Evolutionary conservation across 1,140 invertebrate genomes (phyloP).

Genomic region (Danaus melanippus): DNA sequence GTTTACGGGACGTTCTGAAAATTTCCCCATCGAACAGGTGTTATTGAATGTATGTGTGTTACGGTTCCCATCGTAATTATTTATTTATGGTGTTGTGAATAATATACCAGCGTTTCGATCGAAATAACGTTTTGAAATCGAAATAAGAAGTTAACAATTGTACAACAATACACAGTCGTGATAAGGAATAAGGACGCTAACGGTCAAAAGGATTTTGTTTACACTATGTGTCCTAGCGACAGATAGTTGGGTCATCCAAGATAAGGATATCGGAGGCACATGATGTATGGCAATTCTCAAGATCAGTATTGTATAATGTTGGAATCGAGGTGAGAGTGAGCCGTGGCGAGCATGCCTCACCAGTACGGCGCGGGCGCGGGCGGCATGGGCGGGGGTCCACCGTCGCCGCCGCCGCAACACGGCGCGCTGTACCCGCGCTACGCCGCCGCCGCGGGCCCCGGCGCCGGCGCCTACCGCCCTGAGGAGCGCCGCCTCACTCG

Average conservation of each 20-base stretch:
- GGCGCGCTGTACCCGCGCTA: conserved; percentile 67
- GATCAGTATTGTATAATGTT: conserved; percentile 30
- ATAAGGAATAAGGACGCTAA: conserved; percentile 28
- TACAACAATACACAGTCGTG: neutral
- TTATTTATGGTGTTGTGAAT: conserved; percentile 64
- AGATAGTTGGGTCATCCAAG: conserved; percentile 14
- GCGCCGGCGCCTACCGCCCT: conserved; percentile 77
- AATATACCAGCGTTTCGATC: conserved; percentile 62
- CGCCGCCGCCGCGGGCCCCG: conserved; percentile 65
- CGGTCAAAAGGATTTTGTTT: conserved; percentile 21
- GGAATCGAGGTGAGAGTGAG: conserved; percentile 44
- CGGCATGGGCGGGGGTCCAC: conserved; percentile 78
- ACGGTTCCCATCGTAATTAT: conserved; percentile 65
- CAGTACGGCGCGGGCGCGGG: conserved; percentile 80
- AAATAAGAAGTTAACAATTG: conserved; percentile 14
- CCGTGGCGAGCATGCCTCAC: conserved; percentile 79
- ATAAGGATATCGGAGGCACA: conserved; percentile 22
- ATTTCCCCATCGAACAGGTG: conserved; percentile 60
- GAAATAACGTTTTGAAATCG: conserved; percentile 22
- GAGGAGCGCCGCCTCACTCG: conserved; percentile 90
- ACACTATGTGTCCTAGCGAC: conserved; percentile 22
- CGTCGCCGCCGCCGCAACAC: conserved; percentile 63
- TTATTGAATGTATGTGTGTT: conserved; percentile 67
- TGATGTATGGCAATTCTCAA: conserved; percentile 21
- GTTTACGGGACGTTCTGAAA: conserved; percentile 47